Percentiles rank a stretch among this genome's conserved stretches.
Conservation (phyloP, 2,113 vertebrate species). For the Uropsilus gracilis region DNA sequence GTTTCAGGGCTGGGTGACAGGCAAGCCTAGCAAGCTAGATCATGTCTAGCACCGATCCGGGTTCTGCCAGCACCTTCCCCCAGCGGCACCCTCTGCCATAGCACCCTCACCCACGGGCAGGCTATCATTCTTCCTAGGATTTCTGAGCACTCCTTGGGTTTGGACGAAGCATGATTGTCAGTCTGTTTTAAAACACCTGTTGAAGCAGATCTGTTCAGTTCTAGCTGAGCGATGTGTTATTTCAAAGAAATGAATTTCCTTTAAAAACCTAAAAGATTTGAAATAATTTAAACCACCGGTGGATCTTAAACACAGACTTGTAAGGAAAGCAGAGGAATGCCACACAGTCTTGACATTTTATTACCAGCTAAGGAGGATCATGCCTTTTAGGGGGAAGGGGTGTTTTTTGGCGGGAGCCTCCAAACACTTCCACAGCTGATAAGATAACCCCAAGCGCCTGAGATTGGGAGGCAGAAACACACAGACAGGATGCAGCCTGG, state of each 20-base stretch:
- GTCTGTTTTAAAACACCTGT: not conserved
- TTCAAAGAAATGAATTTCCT: not conserved
- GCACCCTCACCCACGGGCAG: no score
- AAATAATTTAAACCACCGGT: not conserved
- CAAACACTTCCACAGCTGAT: not conserved
- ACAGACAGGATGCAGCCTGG: not conserved
- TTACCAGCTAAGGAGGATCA: not conserved
- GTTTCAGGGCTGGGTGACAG: slow-evolving; percentile 25
- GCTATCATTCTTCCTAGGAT: not conserved
- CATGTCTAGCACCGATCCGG: not conserved
- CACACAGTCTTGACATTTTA: not conserved
- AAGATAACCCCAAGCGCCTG: not conserved
- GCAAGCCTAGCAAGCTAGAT: not conserved
- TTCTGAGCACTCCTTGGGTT: not conserved
- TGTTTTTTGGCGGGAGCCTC: not conserved
- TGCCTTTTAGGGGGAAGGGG: not conserved
- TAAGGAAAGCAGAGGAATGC: not conserved
- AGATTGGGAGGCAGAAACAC: not conserved
- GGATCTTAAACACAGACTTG: not conserved
- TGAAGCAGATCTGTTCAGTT: not conserved
- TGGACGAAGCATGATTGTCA: not conserved
- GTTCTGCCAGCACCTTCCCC: not conserved
- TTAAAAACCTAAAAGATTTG: not conserved
- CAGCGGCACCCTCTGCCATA: no score
- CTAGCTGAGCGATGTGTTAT: not conserved